Conservation (phyloP, 2,888 invertebrate species). For the Incurvaria masculella region DNA sequence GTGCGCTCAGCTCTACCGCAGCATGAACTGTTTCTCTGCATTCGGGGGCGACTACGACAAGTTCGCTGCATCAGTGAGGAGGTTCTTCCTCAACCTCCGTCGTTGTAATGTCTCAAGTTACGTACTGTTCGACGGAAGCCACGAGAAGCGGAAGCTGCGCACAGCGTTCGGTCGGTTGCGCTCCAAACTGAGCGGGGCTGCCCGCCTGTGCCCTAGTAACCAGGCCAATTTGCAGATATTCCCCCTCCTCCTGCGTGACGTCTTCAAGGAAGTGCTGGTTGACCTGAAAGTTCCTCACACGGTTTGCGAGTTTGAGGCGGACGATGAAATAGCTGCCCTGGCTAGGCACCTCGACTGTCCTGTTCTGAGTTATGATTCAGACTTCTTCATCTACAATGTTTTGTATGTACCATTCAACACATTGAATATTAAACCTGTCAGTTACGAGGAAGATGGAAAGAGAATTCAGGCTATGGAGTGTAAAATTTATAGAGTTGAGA, state of each 20-base stretch:
- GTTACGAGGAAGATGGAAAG: slow-evolving; percentile 23
- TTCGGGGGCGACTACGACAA: slow-evolving; percentile 88
- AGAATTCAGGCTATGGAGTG: slow-evolving; percentile 56
- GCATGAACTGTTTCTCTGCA: slow-evolving; percentile 60
- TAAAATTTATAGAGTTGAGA: slow-evolving; percentile 68
- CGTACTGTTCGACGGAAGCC: slow-evolving; percentile 79
- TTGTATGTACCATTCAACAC: slow-evolving; percentile 76
- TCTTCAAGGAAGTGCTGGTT: slow-evolving; percentile 67
- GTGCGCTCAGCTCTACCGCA: slow-evolving; percentile 66
- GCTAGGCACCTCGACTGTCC: slow-evolving; percentile 78
- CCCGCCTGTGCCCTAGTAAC: slow-evolving; percentile 52
- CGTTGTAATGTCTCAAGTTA: slow-evolving; percentile 70
- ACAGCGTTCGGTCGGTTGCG: slow-evolving; percentile 60
- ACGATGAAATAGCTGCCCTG: slow-evolving; percentile 80
- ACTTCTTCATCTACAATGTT: slow-evolving; percentile 88
- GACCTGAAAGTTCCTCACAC: slow-evolving; percentile 65
- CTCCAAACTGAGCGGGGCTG: slow-evolving; percentile 58
- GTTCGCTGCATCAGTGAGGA: slow-evolving; percentile 60
- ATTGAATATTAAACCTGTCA: slow-evolving; percentile 49
- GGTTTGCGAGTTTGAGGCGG: slow-evolving; percentile 85
- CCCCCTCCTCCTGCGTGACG: slow-evolving; percentile 70
- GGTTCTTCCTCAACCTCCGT: slow-evolving; percentile 66
- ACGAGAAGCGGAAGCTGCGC: slow-evolving; percentile 66
- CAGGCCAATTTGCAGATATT: slow-evolving; percentile 60
- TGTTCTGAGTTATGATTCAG: slow-evolving; percentile 89